These are phyloP conservation scores for Micrasema longulum DNA, from an alignment of 1,140 invertebrate species.

Conservation along the genomic window DNA sequence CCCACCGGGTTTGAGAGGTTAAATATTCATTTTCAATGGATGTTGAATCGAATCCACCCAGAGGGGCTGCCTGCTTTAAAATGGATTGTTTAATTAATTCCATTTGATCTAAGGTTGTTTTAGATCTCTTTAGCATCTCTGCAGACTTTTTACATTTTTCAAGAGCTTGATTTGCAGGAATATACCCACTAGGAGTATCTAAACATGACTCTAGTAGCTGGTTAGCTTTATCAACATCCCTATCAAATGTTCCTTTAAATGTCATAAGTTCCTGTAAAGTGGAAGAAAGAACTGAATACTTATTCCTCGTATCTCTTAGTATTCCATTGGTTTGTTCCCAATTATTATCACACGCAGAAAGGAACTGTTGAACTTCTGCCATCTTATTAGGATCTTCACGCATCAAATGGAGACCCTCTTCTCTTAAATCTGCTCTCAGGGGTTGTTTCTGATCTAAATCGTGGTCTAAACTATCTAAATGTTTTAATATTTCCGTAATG, in stretches of 20 bases:
- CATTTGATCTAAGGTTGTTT: conserved; percentile 80
- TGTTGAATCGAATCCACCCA: conserved; percentile 78
- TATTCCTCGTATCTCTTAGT: conserved; percentile 80
- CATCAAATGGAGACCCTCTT: conserved; percentile 81
- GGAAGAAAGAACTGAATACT: conserved; percentile 77
- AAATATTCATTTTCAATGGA: conserved; percentile 75
- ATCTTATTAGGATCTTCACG: conserved; percentile 84
- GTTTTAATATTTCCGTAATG: conserved; percentile 70
- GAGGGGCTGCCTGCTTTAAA: conserved; percentile 77
- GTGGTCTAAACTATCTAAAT: conserved; percentile 64
- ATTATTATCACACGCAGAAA: conserved; percentile 80
- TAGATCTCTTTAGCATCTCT: conserved; percentile 80
- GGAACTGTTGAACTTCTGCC: conserved; percentile 80
- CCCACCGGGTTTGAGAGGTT: conserved; percentile 77
- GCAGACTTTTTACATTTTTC: conserved; percentile 82
- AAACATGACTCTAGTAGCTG: conserved; percentile 70
- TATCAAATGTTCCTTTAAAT: conserved; percentile 75
- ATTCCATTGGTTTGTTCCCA: conserved; percentile 83
- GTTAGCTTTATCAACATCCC: conserved; percentile 76
- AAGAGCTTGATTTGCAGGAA: conserved; percentile 72
- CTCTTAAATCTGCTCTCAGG: conserved; percentile 65
- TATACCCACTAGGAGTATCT: conserved; percentile 74
- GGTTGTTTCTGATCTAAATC: conserved; percentile 65
- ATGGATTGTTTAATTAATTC: conserved; percentile 79
- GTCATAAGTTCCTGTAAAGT: conserved; percentile 83